These are phyloP conservation scores for Rhynchotus rufescens DNA, from an alignment of 2,797 vertebrate species.

Conservation along the genomic window DNA sequence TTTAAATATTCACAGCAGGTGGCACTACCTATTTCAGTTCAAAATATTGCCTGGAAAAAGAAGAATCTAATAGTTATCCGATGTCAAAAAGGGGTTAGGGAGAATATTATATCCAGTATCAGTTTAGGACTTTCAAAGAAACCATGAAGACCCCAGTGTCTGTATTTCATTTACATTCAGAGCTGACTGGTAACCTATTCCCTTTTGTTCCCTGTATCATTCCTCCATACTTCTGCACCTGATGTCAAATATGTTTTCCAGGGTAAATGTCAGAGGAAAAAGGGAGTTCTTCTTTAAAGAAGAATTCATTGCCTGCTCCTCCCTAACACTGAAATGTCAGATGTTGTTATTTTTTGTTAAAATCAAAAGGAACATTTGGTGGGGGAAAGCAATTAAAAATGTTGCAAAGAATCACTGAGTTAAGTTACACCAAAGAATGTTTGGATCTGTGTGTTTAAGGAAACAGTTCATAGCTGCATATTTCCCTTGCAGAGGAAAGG, in stretches of 20 bases:
- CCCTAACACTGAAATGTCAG: neutral
- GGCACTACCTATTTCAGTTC: constrained; percentile 35
- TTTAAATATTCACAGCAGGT: constrained; percentile 48
- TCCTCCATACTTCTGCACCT: neutral
- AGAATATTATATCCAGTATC: neutral
- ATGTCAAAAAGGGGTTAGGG: neutral
- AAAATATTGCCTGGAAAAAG: constrained; percentile 22
- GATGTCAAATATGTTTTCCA: constrained; percentile 28
- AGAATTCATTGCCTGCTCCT: neutral
- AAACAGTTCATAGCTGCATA: neutral
- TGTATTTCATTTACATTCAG: constrained; percentile 19
- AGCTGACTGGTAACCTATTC: neutral
- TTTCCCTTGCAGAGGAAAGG: neutral
- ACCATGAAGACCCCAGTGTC: neutral
- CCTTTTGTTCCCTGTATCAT: neutral
- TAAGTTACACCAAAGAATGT: neutral
- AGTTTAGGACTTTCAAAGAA: neutral
- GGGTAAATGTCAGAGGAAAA: constrained; percentile 30
- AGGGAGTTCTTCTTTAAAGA: neutral
- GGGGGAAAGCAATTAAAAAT: neutral
- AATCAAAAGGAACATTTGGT: neutral
- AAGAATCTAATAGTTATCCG: neutral
- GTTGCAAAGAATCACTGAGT: neutral
- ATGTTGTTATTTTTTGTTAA: neutral
- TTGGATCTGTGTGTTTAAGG: neutral